A percentile compares a stretch with the other conserved stretches of the same genome.
Evolutionary conservation across 2,888 invertebrate species (phyloP).

Genomic region (Amitus sp.): DNA sequence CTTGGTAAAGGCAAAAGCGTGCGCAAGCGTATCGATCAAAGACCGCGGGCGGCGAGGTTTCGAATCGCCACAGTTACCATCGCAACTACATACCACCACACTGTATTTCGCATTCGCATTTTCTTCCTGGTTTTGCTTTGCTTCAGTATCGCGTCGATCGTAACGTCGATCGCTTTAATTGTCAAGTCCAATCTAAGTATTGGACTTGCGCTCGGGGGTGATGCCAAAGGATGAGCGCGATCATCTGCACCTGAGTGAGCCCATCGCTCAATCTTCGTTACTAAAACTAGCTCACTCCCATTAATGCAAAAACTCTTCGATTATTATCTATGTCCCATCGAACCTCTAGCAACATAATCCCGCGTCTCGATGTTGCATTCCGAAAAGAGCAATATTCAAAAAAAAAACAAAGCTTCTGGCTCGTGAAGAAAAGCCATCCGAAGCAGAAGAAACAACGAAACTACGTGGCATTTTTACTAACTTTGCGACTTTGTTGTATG

Average conservation of each 20-base stretch:
- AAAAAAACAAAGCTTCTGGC: no score
- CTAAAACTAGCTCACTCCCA: constrained; percentile 33
- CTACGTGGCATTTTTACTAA: background rate
- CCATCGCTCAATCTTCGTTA: constrained; percentile 37
- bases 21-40: constrained; percentile 39
- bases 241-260: constrained; percentile 48
- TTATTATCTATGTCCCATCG: no score
- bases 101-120: constrained; percentile 11
- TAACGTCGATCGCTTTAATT: constrained; percentile 20
- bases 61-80: constrained; percentile 39
- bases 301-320: constrained; percentile 34
- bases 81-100: constrained; percentile 21
- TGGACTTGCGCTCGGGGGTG: no score
- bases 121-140: constrained; percentile 6
- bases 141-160: constrained; percentile 30
- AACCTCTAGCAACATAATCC: no score
- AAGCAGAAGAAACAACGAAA: no score
- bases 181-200: no score
- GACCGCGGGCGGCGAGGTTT: constrained; percentile 32
- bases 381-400: no score
- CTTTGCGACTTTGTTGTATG: background rate
- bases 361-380: no score
- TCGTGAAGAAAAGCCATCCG: no score
- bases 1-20: constrained; percentile 5
- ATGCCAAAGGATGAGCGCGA: no score